Conservation (phyloP, 2,888 invertebrate species). For the Ophioninae sp. region DNA sequence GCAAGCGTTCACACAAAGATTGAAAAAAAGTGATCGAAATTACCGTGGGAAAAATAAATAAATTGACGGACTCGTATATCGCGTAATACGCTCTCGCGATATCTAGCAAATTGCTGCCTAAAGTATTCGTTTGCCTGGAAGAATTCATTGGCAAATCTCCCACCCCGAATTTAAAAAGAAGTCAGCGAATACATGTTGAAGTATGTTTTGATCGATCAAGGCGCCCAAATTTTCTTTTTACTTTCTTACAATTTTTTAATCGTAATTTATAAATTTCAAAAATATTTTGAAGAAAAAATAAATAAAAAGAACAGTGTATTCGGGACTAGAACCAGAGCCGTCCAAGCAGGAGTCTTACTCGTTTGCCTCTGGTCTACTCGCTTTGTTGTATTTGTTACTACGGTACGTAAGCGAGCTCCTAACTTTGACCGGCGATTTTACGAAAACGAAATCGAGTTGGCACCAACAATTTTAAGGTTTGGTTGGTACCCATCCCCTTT, state of each 20-base stretch:
- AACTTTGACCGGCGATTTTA: background rate
- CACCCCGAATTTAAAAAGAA: too few relatives aligned
- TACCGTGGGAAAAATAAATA: too few relatives aligned
- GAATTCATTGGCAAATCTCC: too few relatives aligned
- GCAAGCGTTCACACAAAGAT: too few relatives aligned
- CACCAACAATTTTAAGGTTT: slow-evolving; percentile 4
- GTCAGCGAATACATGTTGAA: too few relatives aligned
- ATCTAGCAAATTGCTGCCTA: too few relatives aligned
- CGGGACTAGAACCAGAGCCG: background rate
- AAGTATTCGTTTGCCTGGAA: too few relatives aligned
- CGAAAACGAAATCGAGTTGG: slow-evolving; percentile 1
- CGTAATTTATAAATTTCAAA: background rate
- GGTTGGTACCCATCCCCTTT: background rate
- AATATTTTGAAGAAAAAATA: background rate
- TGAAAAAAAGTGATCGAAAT: too few relatives aligned
- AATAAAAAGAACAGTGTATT: background rate
- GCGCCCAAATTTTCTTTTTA: too few relatives aligned
- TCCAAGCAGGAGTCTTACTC: background rate
- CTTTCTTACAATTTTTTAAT: background rate
- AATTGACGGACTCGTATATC: too few relatives aligned
- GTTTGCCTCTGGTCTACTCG: background rate
- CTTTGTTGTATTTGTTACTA: slow-evolving; percentile 3
- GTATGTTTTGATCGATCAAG: too few relatives aligned
- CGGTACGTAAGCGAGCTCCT: slow-evolving; percentile 2
- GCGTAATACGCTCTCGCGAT: too few relatives aligned